A percentile compares a stretch with the other conserved stretches of the same genome.
These are phyloP conservation scores for Palythoa grandiflora DNA, from an alignment of 92 coral and sea anemone genomes.

Conservation along the genomic window DNA sequence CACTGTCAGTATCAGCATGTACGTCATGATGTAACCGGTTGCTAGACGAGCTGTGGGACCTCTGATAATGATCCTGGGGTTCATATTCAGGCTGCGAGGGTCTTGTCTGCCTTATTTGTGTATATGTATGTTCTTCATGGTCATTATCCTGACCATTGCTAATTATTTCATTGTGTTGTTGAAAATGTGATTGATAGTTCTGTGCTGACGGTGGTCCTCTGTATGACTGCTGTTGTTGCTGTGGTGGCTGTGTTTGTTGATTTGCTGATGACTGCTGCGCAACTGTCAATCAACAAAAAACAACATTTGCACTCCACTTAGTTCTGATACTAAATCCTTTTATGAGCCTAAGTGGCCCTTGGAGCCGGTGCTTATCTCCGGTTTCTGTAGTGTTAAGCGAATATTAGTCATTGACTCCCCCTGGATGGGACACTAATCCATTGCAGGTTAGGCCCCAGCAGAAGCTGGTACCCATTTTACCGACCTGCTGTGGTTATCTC, in stretches of 20 bases:
- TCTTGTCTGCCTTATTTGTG: constrained; percentile 59
- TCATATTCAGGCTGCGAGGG: constrained; percentile 59
- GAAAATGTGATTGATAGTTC: constrained; percentile 37
- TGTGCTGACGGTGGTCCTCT: constrained; percentile 33
- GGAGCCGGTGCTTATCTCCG: too few species aligned
- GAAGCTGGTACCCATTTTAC: too few species aligned
- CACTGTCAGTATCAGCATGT: constrained; percentile 20
- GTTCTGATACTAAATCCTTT: not conserved
- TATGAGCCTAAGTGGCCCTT: too few species aligned
- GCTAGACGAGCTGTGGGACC: not conserved
- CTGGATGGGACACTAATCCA: too few species aligned
- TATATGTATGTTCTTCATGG: constrained; percentile 66
- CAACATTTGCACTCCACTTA: not conserved
- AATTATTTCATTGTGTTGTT: constrained; percentile 50
- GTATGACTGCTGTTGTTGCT: constrained; percentile 47
- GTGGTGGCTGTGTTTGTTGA: constrained; percentile 57
- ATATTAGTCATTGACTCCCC: too few species aligned
- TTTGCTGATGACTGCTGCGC: constrained; percentile 35
- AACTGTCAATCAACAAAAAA: not conserved
- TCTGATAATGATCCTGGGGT: constrained; percentile 72
- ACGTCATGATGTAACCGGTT: constrained; percentile 20
- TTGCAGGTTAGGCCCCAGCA: too few species aligned
- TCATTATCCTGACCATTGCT: constrained; percentile 77
- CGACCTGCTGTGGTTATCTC: too few species aligned
- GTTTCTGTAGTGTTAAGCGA: too few species aligned